A percentile compares a stretch with the other conserved stretches of the same genome.
Conservation (phyloP, 2,888 invertebrate genomes). For the Drosophila mimica region DNA sequence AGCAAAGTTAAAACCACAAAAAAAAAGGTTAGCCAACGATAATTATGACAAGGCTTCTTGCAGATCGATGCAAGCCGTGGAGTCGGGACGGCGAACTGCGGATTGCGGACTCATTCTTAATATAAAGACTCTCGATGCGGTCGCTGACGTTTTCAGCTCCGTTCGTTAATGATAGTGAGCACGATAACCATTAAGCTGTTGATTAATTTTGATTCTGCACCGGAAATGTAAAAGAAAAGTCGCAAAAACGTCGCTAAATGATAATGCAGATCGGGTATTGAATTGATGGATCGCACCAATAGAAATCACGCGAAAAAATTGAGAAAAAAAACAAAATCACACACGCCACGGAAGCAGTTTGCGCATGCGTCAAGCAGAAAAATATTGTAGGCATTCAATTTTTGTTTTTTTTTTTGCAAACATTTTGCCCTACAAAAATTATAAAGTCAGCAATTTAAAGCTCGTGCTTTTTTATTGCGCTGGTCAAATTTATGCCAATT, state of each 20-base stretch:
- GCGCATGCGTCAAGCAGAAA: conserved; percentile 48
- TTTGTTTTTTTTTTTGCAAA: conserved; percentile 17
- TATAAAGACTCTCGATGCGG: conserved; percentile 42
- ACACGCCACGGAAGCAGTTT: conserved; percentile 48
- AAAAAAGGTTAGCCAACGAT: conserved; percentile 47
- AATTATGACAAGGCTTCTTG: conserved; percentile 72
- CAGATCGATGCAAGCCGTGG: conserved; percentile 25
- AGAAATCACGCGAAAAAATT: conserved; percentile 41
- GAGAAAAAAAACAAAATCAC: conserved; percentile 14
- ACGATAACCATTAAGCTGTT: conserved; percentile 76
- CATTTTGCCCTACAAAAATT: conserved; percentile 51
- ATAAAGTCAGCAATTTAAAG: conserved; percentile 56
- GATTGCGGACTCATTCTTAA: conserved; percentile 8
- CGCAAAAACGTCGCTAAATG: conserved; percentile 69
- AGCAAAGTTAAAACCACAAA: conserved; percentile 22
- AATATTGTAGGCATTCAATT: conserved; percentile 48
- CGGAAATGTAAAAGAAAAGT: conserved; percentile 72
- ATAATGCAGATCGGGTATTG: conserved; percentile 48
- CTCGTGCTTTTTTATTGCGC: conserved; percentile 3
- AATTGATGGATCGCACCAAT: conserved; percentile 46
- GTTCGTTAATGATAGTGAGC: conserved; percentile 43
- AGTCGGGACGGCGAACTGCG: background rate
- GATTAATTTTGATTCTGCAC: conserved; percentile 74
- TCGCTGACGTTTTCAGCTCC: conserved; percentile 53
- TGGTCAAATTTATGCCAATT: conserved; percentile 62